These are phyloP conservation scores for Delia radicum DNA, from an alignment of 1,140 invertebrate genomes.

Conservation along the genomic window DNA sequence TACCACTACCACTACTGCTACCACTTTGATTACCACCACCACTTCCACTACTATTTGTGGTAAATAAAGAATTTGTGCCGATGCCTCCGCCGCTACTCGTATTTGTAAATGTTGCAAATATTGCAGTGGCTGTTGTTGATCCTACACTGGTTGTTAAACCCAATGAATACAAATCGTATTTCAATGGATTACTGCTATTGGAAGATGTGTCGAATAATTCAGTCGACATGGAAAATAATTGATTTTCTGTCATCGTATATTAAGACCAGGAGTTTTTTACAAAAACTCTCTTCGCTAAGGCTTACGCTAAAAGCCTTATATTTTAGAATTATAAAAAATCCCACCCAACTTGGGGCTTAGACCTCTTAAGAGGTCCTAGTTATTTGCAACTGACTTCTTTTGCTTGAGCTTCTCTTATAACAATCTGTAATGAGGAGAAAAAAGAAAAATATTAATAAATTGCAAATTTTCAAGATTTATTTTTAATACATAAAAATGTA, in stretches of 20 bases:
- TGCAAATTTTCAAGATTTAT: not conserved
- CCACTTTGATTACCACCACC: not conserved
- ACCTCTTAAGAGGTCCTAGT: not conserved
- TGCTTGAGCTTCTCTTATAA: not conserved
- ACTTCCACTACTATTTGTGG: conserved; percentile 8
- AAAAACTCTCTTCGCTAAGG: not conserved
- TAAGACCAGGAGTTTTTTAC: not conserved
- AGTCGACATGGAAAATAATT: conserved; percentile 53
- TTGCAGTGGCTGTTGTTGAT: not conserved
- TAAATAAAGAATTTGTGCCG: not conserved
- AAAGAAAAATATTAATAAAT: not conserved
- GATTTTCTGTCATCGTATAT: conserved; percentile 51
- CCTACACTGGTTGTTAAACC: conserved; percentile 22
- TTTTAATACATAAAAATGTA: too few relatives aligned
- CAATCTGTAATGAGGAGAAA: not conserved
- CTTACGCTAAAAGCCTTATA: not conserved
- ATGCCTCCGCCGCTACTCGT: conserved; percentile 8
- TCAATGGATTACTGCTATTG: conserved; percentile 52
- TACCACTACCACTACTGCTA: not conserved
- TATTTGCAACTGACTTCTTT: not conserved
- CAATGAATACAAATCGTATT: conserved; percentile 48
- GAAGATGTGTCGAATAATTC: conserved; percentile 54
- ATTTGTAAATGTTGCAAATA: conserved; percentile 22
- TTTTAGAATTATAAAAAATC: not conserved
- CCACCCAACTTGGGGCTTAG: not conserved